phyloP scores from a whole-genome alignment of 2,113 vertebrate species.

The Kryptolebias marmoratus region DNA sequence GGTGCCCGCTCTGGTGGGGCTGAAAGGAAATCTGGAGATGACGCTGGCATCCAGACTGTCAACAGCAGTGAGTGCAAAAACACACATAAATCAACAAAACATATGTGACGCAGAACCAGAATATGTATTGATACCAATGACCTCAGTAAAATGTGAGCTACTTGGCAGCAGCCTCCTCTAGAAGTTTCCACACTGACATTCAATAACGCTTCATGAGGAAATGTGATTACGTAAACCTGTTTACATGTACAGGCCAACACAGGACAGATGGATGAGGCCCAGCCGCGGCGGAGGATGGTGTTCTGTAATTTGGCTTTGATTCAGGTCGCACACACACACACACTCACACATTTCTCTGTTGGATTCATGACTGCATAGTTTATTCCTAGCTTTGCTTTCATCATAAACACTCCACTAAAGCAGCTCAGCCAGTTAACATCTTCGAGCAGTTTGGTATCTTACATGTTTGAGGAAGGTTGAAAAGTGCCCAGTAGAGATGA shows the following conservation, averaged over 20 bases:
- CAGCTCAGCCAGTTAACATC: too few species aligned
- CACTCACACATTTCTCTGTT: background rate
- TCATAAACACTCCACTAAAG: background rate
- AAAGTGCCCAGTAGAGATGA: too few species aligned
- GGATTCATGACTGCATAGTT: conserved; percentile 11
- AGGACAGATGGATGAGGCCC: conserved; percentile 85
- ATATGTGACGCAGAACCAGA: background rate
- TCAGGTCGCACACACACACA: conserved; percentile 80
- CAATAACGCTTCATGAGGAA: background rate
- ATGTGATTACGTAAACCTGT: background rate
- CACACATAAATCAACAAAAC: background rate
- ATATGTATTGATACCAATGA: background rate
- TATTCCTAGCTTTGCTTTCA: background rate
- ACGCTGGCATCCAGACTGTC: conserved; percentile 91
- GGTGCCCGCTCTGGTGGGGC: conserved; percentile 88
- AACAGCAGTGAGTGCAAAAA: conserved; percentile 83
- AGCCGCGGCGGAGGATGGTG: conserved; percentile 84
- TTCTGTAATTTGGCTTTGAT: conserved; percentile 88
- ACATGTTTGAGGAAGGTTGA: too few species aligned
- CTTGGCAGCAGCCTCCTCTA: background rate
- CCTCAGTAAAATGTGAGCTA: background rate
- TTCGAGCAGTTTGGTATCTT: too few species aligned
- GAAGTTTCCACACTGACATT: conserved; percentile 3
- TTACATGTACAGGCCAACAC: conserved; percentile 85
- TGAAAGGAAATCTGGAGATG: conserved; percentile 97